phyloP scores from a whole-genome alignment of 2,888 invertebrate genomes.

The Embidobia sp. region DNA sequence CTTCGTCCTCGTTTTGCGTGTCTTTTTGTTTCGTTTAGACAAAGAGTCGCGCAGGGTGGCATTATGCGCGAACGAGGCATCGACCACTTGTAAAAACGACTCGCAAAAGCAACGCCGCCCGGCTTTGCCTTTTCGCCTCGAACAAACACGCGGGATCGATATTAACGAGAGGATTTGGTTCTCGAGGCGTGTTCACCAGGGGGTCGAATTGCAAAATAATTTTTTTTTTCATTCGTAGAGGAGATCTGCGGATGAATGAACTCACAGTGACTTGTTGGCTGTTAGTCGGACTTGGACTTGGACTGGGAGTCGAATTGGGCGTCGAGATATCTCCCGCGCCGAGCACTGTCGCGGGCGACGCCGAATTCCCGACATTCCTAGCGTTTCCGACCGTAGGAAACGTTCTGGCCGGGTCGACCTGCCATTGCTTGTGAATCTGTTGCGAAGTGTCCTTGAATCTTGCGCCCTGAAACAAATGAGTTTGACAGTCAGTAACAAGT shows the following conservation, averaged over 20 bases:
- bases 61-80: slow-evolving; percentile 10
- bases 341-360: slow-evolving; percentile 67
- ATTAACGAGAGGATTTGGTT: no score
- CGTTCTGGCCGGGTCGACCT: slow-evolving; percentile 81
- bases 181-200: background rate
- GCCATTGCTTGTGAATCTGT: slow-evolving; percentile 88
- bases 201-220: background rate
- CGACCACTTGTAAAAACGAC: slow-evolving; percentile 5
- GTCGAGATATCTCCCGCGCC: slow-evolving; percentile 70
- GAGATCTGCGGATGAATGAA: background rate
- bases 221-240: no score
- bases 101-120: no score
- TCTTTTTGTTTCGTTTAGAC: slow-evolving; percentile 17
- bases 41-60: slow-evolving; percentile 5
- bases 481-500: no score
- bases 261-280: slow-evolving; percentile 78
- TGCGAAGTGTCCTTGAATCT: slow-evolving; percentile 89
- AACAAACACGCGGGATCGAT: no score
- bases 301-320: slow-evolving; percentile 78
- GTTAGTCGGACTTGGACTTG: slow-evolving; percentile 79
- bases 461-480: slow-evolving; percentile 81
- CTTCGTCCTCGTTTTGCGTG: slow-evolving; percentile 25
- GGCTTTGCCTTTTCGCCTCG: no score
- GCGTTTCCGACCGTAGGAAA: slow-evolving; percentile 78
- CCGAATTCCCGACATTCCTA: slow-evolving; percentile 66